A percentile compares a stretch with the other conserved stretches of the same genome.
Conservation (phyloP, 2,888 invertebrate species). For the Noctua comes region DNA sequence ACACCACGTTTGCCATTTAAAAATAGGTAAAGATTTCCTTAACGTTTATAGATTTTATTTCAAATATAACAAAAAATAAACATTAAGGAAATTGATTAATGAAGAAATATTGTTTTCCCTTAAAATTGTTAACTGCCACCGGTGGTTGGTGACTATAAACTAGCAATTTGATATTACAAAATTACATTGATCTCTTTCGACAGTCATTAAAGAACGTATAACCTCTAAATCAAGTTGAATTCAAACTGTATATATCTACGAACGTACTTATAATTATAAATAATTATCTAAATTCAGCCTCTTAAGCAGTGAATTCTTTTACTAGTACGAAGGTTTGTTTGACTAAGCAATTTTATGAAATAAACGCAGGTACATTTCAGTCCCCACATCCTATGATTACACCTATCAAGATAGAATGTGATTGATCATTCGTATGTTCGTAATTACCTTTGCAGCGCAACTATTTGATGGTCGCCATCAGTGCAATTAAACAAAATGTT, state of each 20-base stretch:
- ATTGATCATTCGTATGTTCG: constrained; percentile 36
- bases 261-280: constrained; percentile 44
- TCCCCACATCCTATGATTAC: constrained; percentile 39
- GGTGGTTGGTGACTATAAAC: neutral
- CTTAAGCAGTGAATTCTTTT: constrained; percentile 35
- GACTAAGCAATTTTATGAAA: constrained; percentile 32
- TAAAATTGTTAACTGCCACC: neutral
- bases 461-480: constrained; percentile 54
- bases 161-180: constrained; percentile 37
- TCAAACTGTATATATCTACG: constrained; percentile 20
- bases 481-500: constrained; percentile 53
- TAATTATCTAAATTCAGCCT: constrained; percentile 48
- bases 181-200: constrained; percentile 51
- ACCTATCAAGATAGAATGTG: constrained; percentile 42
- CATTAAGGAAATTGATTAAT: too few species aligned
- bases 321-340: constrained; percentile 36
- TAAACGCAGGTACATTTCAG: constrained; percentile 13
- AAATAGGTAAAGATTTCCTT: constrained; percentile 36
- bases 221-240: constrained; percentile 54
- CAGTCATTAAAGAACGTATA: constrained; percentile 51
- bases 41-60: neutral
- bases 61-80: neutral
- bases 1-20: constrained; percentile 26
- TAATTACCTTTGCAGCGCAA: constrained; percentile 46
- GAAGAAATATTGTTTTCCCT: neutral